Conservation (phyloP, 2,797 vertebrate genomes). For the Sphenodon punctatus region DNA sequence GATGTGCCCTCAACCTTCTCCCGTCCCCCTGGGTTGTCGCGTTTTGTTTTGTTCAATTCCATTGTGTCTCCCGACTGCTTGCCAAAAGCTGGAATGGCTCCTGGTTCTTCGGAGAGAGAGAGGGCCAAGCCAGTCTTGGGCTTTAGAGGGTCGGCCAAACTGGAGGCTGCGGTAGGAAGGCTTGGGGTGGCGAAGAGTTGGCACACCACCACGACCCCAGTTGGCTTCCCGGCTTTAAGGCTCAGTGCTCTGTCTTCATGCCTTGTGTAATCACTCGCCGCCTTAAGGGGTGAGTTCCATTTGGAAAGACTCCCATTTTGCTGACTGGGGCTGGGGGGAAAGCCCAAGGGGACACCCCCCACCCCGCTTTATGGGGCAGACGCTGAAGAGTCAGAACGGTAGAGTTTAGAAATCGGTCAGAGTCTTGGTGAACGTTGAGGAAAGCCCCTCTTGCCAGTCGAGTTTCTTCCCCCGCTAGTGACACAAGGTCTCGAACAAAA, state of each 20-base stretch:
- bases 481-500: not conserved
- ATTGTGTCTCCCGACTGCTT: constrained; percentile 76
- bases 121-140: constrained; percentile 68
- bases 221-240: constrained; percentile 81
- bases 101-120: constrained; percentile 49
- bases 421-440: constrained; percentile 10
- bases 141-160: constrained; percentile 81
- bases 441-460: not conserved
- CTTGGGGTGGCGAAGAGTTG: constrained; percentile 57
- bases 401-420: constrained; percentile 5
- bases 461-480: not conserved
- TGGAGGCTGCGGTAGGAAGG: constrained; percentile 68
- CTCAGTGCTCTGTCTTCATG: constrained; percentile 79
- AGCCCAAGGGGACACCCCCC: no score
- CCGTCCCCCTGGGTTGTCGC: constrained; percentile 49
- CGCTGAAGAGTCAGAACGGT: constrained; percentile 33
- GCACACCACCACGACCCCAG: constrained; percentile 72
- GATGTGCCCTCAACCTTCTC: constrained; percentile 70
- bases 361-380: not conserved
- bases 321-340: constrained; percentile 61
- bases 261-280: constrained; percentile 81
- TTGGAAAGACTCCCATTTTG: constrained; percentile 45
- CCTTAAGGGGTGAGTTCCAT: constrained; percentile 76
- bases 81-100: constrained; percentile 74
- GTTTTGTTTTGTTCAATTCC: constrained; percentile 69